Percentiles rank a stretch among this genome's conserved stretches.
Conservation (phyloP, 2,888 invertebrate genomes). For the Barypeithes pellucidus region DNA sequence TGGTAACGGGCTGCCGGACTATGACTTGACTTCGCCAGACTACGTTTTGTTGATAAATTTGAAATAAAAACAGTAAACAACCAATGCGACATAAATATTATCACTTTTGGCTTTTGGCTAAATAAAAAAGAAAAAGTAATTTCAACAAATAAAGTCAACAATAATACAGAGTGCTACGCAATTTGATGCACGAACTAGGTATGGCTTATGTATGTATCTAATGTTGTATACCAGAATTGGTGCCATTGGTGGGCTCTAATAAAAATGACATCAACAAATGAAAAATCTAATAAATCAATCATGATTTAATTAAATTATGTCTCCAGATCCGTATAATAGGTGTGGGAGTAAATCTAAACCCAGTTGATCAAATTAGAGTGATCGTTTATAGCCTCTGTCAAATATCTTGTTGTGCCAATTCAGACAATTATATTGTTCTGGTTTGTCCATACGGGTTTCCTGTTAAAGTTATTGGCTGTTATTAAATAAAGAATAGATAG, state of each 20-base stretch:
- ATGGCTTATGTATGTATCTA: too few relatives aligned
- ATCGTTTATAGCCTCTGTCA: conserved; percentile 24
- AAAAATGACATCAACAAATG: conserved; percentile 7
- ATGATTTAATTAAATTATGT: conserved; percentile 26
- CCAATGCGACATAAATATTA: too few relatives aligned
- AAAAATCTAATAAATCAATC: conserved; percentile 33
- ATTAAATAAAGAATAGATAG: neutral
- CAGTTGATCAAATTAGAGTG: conserved; percentile 26
- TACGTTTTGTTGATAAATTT: too few relatives aligned
- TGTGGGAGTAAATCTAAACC: conserved; percentile 30
- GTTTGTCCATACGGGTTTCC: conserved; percentile 26
- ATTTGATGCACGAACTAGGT: too few relatives aligned
- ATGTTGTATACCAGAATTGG: too few relatives aligned
- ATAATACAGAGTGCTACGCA: too few relatives aligned
- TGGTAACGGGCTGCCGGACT: too few relatives aligned
- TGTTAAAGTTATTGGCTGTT: neutral
- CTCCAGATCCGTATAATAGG: conserved; percentile 11
- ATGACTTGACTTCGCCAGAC: too few relatives aligned
- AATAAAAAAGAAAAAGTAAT: too few relatives aligned
- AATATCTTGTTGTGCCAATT: conserved; percentile 28
- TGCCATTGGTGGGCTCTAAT: conserved; percentile 8
- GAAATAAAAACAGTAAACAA: too few relatives aligned
- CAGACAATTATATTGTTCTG: conserved; percentile 23
- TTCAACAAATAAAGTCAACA: too few relatives aligned
- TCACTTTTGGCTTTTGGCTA: too few relatives aligned